Evolutionary conservation across 2,888 invertebrate genomes (phyloP), one percentile per base, ranked within the genome.

Genomic region (Plebejus anna): DNA sequence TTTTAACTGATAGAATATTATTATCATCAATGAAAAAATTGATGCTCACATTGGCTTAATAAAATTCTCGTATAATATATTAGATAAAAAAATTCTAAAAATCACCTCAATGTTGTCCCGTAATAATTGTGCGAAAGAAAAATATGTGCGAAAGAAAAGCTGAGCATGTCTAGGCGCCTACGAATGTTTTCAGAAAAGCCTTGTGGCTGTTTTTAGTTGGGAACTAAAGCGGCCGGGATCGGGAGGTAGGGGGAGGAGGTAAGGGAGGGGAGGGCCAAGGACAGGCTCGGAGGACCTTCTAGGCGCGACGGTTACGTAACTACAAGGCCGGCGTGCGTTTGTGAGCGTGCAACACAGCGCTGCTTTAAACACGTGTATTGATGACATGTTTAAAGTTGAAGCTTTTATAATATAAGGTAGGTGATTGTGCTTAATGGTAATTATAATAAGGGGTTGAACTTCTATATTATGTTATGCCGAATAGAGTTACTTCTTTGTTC

Each of bases 301-400:
- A 87, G 88, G 83, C 87, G 89, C 85, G 88, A 87, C 89, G 87
- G 82, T 90, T 90, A 89, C 86, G 87, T 89, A 90, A 90, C 83
- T 32, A 76, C 85, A 85, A 86, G 87, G 89, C 87, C 89, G 87
- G 84, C 86, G 76, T 76, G 78, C 75, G 77, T 76, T 77, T 78
- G 79, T 78, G 77, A 78, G 55, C 78, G 57, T 57, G 75, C 72
- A 77, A 78, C 76, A 76, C 72, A 70, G 75, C 73, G 51, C 55
- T 11, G 73, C 51, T 32, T 73, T 55, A 55, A 55, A 73, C 73
- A 73, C 73, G 55, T 73, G 55, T 73, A 73, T 66, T 36, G 66
- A 66, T 66, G 66, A 66, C 13, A 66, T 32, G 28, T 61, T 61
- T 61, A 28, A 32, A 66, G 1, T 32, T 11, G 3, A 13, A 66